Evolutionary conservation across 1,140 invertebrate genomes (phyloP), one percentile per base, ranked within the genome.

Genomic region (Hesperophylax magnus): DNA sequence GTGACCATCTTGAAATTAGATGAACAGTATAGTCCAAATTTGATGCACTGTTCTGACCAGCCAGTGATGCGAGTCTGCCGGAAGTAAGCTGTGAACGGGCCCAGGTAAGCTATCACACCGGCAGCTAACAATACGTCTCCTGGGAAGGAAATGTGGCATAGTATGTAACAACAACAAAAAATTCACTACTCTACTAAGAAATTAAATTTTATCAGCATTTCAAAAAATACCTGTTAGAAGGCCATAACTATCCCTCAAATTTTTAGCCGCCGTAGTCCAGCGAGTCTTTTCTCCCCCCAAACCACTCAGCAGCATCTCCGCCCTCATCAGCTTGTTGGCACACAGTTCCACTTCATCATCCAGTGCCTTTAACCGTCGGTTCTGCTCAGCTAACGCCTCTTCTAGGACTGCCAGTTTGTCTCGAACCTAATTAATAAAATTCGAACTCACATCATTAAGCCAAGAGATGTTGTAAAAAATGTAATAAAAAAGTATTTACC

Each of bases 251-350:
- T 93, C 90, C 58, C 93, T 94, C n/a, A 99, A 88, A 31, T 89
- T 87, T 85, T 93, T 92, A 0, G 97, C 97, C 14, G 94, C 94
- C 53, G 93, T 88, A 1, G 92, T 95, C 97, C 97, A 99, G 78
- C 94, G 92, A 9, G 91, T 91, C 86, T 96, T 94, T 88, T 98
- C 94, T 77, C 96, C 94, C 5, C 96, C 96, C 15, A 98, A 88
- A 0, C 95, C 96, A 8, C 94, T 94, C 67, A 99, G 97, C 63
- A 99, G 91, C 89, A 99, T 97, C 86, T 98, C 96, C 0, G 98
- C 98, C 81, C 98, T 91, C 85, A 96, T 95, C 54, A 99, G 88
- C 88, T 98, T 98, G 84, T 95, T 94, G 39, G 95, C 95, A 85
- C 98, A 99, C 17, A 95, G 90, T 82, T 96, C 92, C 27, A 97